Evolutionary conservation across 2,888 invertebrate species (phyloP), one percentile per base, ranked within the genome.

Genomic region (Allacma fusca): DNA sequence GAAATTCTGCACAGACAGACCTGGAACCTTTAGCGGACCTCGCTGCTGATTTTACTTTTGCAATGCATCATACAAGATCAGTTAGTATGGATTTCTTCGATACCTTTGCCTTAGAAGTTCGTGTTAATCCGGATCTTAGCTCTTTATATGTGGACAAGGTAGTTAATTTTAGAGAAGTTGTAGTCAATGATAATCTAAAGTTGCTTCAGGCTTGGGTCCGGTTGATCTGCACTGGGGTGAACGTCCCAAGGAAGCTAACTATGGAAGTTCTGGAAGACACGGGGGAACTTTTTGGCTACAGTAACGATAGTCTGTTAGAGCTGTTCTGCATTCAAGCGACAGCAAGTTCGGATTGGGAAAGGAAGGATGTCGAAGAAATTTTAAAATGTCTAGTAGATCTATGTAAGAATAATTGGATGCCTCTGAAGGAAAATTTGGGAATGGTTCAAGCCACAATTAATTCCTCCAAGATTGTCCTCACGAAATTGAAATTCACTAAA

Each of bases 191-290:
- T 13, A 68, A 80, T 50, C 13, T 77, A 0, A 80, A 81, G 40
- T 76, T 77, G 73, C 29, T 75, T 19, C 81, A 83, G 77, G 76
- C 75, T 13, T 83, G 83, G 83, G 64, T 83, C 34, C 70, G 83
- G 24, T 79, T 81, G 1, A 68, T 80, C 24, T 68, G 78, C 12
- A 24, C 80, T 21, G 78, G 78, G n/a, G 44, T 24, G 9, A 23
- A 1, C 16, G 64, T 71, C 0, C 77, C 77, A 26, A 29, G 28
- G n/a, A 65, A 71, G 26, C 43, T 77, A 43, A 77, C 77, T 12
- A 28, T n/a, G 28, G 7, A 28, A 34, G 72, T 77, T 16, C 26
- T 77, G 19, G 24, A 24, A 21, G 65, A 43, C 16, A 19, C 40
- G 4, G 34, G 29, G 9, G 28, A 68, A 21, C 79, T 71, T 73